A percentile compares a stretch with the other conserved stretches of the same genome.
Evolutionary conservation across 2,113 vertebrate species (phyloP).

Genomic region (Maccullochella peelii): DNA sequence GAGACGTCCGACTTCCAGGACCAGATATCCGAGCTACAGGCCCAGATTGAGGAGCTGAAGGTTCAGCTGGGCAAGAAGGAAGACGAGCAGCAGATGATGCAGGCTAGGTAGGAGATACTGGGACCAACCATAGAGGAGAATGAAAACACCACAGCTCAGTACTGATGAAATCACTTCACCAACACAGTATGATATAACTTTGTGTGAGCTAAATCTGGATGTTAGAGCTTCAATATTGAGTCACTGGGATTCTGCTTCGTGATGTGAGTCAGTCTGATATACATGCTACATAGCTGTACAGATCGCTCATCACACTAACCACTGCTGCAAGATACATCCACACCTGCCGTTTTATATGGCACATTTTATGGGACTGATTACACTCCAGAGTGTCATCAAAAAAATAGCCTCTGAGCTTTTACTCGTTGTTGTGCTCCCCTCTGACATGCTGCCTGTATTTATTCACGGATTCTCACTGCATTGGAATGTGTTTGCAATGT

Average conservation of each 20-base stretch:
- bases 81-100: constrained; percentile 93
- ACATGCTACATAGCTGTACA: constrained; percentile 33
- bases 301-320: constrained; percentile 15
- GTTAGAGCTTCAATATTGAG: not conserved
- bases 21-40: constrained; percentile 95
- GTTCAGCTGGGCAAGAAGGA: constrained; percentile 95
- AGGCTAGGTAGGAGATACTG: constrained; percentile 86
- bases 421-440: not conserved
- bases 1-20: constrained; percentile 96
- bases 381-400: constrained; percentile 2
- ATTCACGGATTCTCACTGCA: constrained; percentile 22
- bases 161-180: not conserved
- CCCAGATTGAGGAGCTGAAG: constrained; percentile 94
- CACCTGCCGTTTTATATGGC: constrained; percentile 31
- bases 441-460: constrained; percentile 19
- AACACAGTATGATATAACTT: constrained; percentile 1
- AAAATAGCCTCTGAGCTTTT: constrained; percentile 26
- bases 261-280: constrained; percentile 50
- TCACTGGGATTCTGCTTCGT: constrained; percentile 11
- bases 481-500: constrained; percentile 46
- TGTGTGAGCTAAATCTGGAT: constrained; percentile 22
- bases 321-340: not conserved
- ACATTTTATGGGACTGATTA: constrained; percentile 29
- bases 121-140: not conserved
- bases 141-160: not conserved